Evolutionary conservation across 2,113 vertebrate genomes (phyloP), one percentile per base, ranked within the genome.

Genomic region (Cygnus atratus): DNA sequence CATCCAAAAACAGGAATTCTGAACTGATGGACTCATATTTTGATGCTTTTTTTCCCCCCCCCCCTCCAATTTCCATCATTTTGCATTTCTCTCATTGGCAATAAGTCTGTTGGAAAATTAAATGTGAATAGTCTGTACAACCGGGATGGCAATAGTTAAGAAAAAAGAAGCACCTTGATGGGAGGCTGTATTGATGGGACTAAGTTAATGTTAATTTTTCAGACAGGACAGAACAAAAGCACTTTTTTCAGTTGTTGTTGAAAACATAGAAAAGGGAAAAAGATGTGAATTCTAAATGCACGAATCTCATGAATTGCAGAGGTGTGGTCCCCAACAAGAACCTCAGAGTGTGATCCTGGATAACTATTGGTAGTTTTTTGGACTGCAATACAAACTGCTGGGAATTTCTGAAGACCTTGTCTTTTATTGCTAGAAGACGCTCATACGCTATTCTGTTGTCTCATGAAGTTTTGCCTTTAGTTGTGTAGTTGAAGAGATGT

Each of bases 1-100:
- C 19, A 31, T 73, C 26, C 28, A 50, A 79, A 94, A 77, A 4
- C 3, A 67, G 4, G 22, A 59, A 54, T 72, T 65, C 63, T 92
- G 50, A 89, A 48, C 24, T 29, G 25, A 21, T 16, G 5, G 10
- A n/a, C 10, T 83, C 55, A 62, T 54, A 31, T 66, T 86, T 78
- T 52, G 3, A 39, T 39, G 17, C 16, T 4, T 4, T 59, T 22
- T 14, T 63, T 62, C 43, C 17, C 46, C 43, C 15, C 24, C 25
- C 43, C 15, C 24, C 25, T 25, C 37, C 13, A 21, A 3, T 65
- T 75, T 80, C 70, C 16, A 25, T 63, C 28, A 12, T 31, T 80
- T 91, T 74, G 9, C n/a, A 84, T 92, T 68, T 58, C 19, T 94
- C 16, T 84, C 22, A 22, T 37, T 91, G 63, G 22, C 62, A 79